phyloP scores from a whole-genome alignment of 2,888 invertebrate species.

The Cepaea hortensis region DNA sequence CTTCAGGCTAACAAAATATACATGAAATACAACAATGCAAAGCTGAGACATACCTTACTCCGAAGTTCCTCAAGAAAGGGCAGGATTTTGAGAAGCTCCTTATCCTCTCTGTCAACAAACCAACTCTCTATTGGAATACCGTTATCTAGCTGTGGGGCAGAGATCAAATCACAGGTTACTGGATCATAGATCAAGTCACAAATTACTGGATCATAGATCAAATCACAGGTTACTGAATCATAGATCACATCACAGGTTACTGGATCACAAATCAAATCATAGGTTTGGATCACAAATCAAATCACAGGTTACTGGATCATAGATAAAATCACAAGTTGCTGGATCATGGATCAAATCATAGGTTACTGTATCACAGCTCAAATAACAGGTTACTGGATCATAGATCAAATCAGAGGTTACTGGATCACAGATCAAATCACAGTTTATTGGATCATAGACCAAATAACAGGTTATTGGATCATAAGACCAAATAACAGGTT shows the following conservation, averaged over 20 bases:
- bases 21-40: neutral
- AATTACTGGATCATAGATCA: neutral
- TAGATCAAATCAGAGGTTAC: no score
- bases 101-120: slow-evolving; percentile 93
- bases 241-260: neutral
- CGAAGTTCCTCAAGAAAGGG: slow-evolving; percentile 93
- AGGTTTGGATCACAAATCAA: no score
- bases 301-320: no score
- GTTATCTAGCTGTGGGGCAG: slow-evolving; percentile 86
- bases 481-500: neutral
- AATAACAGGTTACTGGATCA: neutral
- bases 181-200: neutral
- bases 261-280: neutral
- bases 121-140: slow-evolving; percentile 98
- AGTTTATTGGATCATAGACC: no score
- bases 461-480: no score
- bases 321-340: neutral
- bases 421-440: no score
- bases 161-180: slow-evolving; percentile 19
- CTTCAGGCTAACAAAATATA: neutral
- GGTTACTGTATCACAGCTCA: neutral
- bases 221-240: neutral
- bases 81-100: slow-evolving; percentile 91
- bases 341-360: slow-evolving; percentile 65
- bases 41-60: slow-evolving; percentile 81